Percentiles rank a stretch among this genome's conserved stretches.
phyloP scores from a whole-genome alignment of 1,140 invertebrate genomes.

The Temnothorax longispinosus region DNA sequence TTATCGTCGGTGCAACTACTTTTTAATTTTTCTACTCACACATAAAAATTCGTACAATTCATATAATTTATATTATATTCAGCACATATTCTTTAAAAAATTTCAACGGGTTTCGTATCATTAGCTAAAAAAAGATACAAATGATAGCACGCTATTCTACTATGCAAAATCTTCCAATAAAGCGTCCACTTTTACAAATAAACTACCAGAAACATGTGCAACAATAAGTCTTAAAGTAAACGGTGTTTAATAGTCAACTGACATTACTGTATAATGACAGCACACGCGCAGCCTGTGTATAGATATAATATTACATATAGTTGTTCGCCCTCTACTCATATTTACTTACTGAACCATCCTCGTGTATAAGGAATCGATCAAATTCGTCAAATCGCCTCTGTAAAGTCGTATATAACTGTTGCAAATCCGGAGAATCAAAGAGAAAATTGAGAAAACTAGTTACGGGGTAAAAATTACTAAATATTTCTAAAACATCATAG shows the following conservation, averaged over 20 bases:
- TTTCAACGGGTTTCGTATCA: neutral
- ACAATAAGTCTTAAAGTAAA: neutral
- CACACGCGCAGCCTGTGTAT: neutral
- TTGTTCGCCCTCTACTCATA: neutral
- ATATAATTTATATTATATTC: too few species aligned
- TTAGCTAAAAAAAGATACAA: too few species aligned
- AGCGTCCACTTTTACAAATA: neutral
- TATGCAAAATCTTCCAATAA: neutral
- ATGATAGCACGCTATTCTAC: too few species aligned
- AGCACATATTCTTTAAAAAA: neutral
- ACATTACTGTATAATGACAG: neutral
- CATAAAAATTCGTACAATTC: neutral
- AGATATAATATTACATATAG: neutral
- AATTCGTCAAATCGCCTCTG: neutral
- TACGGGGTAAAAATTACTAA: neutral
- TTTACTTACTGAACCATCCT: neutral
- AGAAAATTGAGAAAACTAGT: neutral
- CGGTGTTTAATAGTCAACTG: neutral
- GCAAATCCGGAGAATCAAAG: neutral
- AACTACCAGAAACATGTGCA: neutral
- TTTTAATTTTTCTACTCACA: neutral
- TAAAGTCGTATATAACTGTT: neutral
- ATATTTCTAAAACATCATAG: neutral
- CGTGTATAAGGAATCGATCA: neutral
- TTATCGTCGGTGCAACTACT: too few species aligned